Evolutionary conservation across 2,888 invertebrate species (phyloP).

Genomic region (Brassicogethes aeneus): DNA sequence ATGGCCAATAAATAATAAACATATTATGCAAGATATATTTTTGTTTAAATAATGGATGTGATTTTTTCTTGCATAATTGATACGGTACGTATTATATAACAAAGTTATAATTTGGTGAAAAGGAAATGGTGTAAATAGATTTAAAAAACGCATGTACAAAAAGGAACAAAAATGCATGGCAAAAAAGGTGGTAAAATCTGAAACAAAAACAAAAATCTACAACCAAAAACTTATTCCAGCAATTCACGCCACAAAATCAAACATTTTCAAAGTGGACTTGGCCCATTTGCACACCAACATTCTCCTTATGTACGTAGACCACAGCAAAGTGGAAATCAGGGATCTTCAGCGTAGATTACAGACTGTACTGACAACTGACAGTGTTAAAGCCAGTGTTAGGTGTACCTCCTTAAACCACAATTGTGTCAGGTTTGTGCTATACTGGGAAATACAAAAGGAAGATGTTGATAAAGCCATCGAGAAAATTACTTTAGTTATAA

Average conservation of each 20-base stretch:
- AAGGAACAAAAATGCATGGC: too few relatives aligned
- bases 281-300: slow-evolving; percentile 66
- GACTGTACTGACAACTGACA: slow-evolving; percentile 41
- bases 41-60: too few relatives aligned
- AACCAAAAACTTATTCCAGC: too few relatives aligned
- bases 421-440: slow-evolving; percentile 59
- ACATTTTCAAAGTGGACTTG: slow-evolving; percentile 55
- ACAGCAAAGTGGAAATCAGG: slow-evolving; percentile 45
- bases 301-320: slow-evolving; percentile 52
- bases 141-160: too few relatives aligned
- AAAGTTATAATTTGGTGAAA: too few relatives aligned
- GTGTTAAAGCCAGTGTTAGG: slow-evolving; percentile 49
- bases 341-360: slow-evolving; percentile 48
- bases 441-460: slow-evolving; percentile 61
- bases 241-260: slow-evolving; percentile 52
- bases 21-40: too few relatives aligned
- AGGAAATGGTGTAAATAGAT: too few relatives aligned
- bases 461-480: slow-evolving; percentile 59
- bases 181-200: too few relatives aligned
- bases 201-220: too few relatives aligned
- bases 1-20: too few relatives aligned
- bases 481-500: slow-evolving; percentile 65
- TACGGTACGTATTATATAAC: too few relatives aligned
- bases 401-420: slow-evolving; percentile 51
- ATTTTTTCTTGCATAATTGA: too few relatives aligned